These are phyloP conservation scores for Rotaria macrura DNA, from an alignment of 2,888 invertebrate species.

Conservation along the genomic window DNA sequence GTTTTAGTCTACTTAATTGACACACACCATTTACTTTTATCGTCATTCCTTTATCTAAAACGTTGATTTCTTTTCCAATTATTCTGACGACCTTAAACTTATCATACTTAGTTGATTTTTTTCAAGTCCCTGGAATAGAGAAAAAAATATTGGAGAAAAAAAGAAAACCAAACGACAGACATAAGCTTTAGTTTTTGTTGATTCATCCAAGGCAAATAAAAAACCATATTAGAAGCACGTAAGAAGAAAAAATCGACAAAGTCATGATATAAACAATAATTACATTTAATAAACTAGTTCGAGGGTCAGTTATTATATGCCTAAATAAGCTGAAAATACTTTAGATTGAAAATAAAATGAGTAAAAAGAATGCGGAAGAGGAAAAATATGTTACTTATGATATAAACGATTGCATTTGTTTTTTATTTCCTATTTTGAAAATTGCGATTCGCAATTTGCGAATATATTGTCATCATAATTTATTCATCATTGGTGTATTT, in stretches of 20 bases:
- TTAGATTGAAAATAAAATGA: not conserved
- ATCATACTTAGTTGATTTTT: too few relatives aligned
- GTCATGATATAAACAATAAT: not conserved
- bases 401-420: too few relatives aligned
- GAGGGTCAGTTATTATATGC: not conserved
- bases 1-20: too few relatives aligned
- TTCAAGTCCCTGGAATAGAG: not conserved
- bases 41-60: too few relatives aligned
- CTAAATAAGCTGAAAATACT: not conserved
- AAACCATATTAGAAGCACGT: not conserved
- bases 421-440: too few relatives aligned
- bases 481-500: not conserved
- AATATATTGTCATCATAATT: too few relatives aligned
- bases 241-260: not conserved
- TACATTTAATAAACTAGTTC: not conserved
- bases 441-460: too few relatives aligned
- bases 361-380: not conserved
- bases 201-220: not conserved
- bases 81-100: too few relatives aligned
- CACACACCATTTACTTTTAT: too few relatives aligned
- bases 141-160: not conserved
- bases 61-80: too few relatives aligned
- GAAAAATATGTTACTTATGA: too few relatives aligned
- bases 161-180: not conserved
- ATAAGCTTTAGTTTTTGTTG: not conserved